Percentiles rank a stretch among this genome's conserved stretches.
Conservation (phyloP, 2,797 vertebrate species). For the Sebastolobus altivelis region DNA sequence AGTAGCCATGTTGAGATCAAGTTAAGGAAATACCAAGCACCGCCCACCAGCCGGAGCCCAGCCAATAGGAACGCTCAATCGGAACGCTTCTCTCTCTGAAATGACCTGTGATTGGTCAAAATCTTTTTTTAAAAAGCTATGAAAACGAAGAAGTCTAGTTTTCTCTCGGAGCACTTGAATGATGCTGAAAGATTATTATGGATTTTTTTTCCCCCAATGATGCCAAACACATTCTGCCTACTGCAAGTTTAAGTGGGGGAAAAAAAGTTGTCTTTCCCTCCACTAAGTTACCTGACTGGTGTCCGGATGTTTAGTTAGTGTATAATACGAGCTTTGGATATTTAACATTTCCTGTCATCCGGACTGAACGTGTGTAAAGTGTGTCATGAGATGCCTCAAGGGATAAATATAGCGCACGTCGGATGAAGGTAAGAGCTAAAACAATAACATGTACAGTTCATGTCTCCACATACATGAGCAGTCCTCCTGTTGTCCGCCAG, state of each 20-base stretch:
- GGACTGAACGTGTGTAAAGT: constrained; percentile 34
- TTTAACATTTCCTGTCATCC: constrained; percentile 18
- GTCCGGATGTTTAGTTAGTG: background rate
- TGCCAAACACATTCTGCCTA: too few species aligned
- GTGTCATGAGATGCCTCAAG: constrained; percentile 54
- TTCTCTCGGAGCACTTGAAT: too few species aligned
- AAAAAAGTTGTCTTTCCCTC: background rate
- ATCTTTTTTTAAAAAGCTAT: too few species aligned
- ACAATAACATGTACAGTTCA: background rate
- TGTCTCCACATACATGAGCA: constrained; percentile 40
- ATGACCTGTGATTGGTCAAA: too few species aligned
- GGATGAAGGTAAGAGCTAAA: constrained; percentile 57
- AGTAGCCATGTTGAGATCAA: too few species aligned
- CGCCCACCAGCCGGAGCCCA: too few species aligned
- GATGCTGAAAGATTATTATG: too few species aligned
- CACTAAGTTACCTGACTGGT: background rate
- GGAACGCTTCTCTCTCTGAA: too few species aligned
- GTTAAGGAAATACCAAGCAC: too few species aligned
- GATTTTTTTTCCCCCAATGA: too few species aligned
- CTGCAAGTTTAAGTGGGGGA: background rate
- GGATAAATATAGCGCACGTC: constrained; percentile 47
- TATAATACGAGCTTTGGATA: background rate
- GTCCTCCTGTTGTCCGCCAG: constrained; percentile 70
- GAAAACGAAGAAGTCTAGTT: too few species aligned
- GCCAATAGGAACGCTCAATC: too few species aligned